Conservation (phyloP, 2,113 vertebrate species). For the Romanogobio albipinnatus region DNA sequence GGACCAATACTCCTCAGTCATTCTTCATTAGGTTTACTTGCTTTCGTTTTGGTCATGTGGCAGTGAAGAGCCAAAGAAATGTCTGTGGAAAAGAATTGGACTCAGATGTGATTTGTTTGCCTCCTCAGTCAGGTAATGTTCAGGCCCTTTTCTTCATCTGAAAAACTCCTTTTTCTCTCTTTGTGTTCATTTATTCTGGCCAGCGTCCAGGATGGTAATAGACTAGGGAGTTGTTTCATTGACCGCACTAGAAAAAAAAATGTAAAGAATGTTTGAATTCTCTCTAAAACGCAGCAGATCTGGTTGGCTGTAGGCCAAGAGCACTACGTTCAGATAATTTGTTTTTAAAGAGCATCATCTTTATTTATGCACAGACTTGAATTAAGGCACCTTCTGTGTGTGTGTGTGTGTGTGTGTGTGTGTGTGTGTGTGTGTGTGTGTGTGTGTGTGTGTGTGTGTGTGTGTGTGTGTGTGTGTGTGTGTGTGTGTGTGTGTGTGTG, state of each 20-base stretch:
- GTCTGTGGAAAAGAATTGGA: conserved; percentile 64
- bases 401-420: conserved; percentile 24
- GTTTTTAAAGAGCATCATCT: conserved; percentile 17
- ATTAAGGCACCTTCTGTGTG: conserved; percentile 11
- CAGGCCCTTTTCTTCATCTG: conserved; percentile 51
- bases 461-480: conserved; percentile 25
- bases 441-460: conserved; percentile 21
- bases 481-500: conserved; percentile 25
- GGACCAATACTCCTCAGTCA: conserved; percentile 37
- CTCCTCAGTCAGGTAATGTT: conserved; percentile 48
- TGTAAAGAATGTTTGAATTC: background rate
- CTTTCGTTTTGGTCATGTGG: conserved; percentile 64
- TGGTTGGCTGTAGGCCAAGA: background rate
- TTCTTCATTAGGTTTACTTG: conserved; percentile 68
- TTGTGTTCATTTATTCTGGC: conserved; percentile 39
- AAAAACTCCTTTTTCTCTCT: conserved; percentile 18
- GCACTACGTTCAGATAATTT: background rate
- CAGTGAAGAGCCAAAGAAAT: conserved; percentile 51
- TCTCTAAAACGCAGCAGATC: background rate
- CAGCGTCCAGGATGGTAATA: conserved; percentile 19
- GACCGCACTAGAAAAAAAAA: background rate
- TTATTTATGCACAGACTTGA: background rate
- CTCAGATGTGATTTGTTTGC: conserved; percentile 67
- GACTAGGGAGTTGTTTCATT: conserved; percentile 8
- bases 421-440: conserved; percentile 33